Percentiles rank a stretch among this genome's conserved stretches.
phyloP scores from a whole-genome alignment of 2,113 vertebrate genomes.

The Zosterops pallidus region DNA sequence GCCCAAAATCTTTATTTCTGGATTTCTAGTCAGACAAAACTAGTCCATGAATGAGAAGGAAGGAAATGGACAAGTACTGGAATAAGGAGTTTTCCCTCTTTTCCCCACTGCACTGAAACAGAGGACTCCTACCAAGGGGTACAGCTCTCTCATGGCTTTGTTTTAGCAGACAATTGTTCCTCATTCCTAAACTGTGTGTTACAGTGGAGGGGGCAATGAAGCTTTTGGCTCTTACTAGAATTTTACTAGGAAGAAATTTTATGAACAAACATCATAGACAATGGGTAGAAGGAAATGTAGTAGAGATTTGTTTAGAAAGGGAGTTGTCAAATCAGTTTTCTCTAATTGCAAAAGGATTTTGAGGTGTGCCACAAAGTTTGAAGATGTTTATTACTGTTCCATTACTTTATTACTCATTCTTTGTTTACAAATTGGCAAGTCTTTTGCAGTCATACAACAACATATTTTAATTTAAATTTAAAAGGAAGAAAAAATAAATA shows the following conservation, averaged over 20 bases:
- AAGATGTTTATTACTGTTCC: neutral
- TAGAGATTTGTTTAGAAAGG: constrained; percentile 2
- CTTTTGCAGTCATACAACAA: neutral
- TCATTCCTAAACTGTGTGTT: neutral
- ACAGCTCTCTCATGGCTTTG: accelerated
- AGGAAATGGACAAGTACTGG: neutral
- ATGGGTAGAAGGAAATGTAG: neutral
- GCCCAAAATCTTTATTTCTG: neutral
- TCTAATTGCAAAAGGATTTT: neutral
- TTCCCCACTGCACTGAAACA: neutral
- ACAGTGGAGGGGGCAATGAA: neutral
- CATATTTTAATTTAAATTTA: neutral
- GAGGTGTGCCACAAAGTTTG: neutral
- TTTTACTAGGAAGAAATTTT: neutral
- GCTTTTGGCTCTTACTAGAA: neutral
- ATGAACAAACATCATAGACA: neutral
- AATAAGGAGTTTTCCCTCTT: neutral
- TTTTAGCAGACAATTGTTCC: neutral
- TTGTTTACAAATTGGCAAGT: neutral
- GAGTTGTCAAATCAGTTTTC: neutral
- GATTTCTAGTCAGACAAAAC: neutral
- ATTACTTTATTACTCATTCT: neutral
- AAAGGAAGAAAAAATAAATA: neutral
- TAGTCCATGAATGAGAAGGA: neutral
- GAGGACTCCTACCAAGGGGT: neutral